Conservation (phyloP, 30 jellyfish, hydroid and myxozoan genomes). For the Hydra vulgaris region DNA sequence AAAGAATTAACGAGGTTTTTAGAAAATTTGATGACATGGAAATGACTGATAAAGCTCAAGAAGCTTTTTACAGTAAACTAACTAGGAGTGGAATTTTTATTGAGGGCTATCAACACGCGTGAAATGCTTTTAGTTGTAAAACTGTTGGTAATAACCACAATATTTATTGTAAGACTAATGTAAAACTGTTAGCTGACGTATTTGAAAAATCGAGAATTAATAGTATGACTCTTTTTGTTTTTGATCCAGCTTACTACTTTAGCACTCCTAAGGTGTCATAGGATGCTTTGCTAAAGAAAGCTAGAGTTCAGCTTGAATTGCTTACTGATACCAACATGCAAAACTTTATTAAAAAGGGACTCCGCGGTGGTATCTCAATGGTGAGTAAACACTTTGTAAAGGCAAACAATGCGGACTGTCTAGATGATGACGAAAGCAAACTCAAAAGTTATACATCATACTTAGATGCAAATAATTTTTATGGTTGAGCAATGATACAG, state of each 20-base stretch:
- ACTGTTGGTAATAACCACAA: background rate
- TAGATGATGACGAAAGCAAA: background rate
- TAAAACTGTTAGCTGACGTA: background rate
- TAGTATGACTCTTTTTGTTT: background rate
- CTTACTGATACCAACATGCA: background rate
- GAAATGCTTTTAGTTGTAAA: background rate
- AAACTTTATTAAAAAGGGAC: background rate
- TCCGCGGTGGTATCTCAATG: background rate
- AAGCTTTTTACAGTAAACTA: no score
- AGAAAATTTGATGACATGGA: no score
- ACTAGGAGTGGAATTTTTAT: no score
- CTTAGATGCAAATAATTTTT: background rate
- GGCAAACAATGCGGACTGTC: background rate
- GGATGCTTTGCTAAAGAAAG: background rate
- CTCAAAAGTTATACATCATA: background rate
- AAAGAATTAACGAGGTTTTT: no score
- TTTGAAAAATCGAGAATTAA: background rate
- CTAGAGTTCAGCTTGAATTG: background rate
- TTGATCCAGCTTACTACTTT: background rate
- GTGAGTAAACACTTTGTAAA: background rate
- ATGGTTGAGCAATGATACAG: background rate
- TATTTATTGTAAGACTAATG: background rate
- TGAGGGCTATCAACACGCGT: background rate
- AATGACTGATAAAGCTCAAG: no score
- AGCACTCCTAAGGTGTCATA: background rate